Percentiles rank a stretch among this genome's conserved stretches.
Conservation (phyloP, 2,113 vertebrate species). For the Microcebus jonahi region DNA sequence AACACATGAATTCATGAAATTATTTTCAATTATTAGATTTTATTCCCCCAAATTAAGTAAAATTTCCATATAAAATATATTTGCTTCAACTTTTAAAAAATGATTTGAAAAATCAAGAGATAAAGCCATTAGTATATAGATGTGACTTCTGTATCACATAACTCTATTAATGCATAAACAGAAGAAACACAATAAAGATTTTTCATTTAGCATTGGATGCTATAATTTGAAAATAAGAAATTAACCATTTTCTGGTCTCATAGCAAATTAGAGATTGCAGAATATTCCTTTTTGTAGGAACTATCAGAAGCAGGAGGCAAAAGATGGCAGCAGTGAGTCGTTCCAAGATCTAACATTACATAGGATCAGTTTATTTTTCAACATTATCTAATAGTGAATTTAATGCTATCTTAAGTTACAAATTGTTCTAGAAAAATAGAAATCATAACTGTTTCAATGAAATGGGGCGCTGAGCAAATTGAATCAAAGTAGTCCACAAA, state of each 20-base stretch:
- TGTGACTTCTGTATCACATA: background rate
- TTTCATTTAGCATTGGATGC: background rate
- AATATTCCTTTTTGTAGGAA: background rate
- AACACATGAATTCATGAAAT: background rate
- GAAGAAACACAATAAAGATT: background rate
- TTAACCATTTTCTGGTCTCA: background rate
- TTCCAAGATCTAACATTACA: background rate
- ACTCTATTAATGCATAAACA: background rate
- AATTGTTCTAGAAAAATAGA: background rate
- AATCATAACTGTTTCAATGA: background rate
- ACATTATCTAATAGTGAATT: conserved; percentile 2
- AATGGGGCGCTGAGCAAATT: background rate
- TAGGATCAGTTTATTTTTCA: background rate
- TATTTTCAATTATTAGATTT: background rate
- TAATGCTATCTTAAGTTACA: conserved; percentile 42
- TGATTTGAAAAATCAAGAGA: conserved; percentile 1
- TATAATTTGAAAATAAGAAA: background rate
- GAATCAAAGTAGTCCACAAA: background rate
- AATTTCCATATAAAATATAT: background rate
- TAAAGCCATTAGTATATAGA: background rate
- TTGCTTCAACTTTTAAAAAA: background rate
- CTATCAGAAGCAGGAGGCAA: conserved; percentile 71
- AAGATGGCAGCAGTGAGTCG: conserved; percentile 87
- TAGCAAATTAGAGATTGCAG: background rate
- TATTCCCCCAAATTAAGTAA: background rate